Percentiles rank a stretch among this genome's conserved stretches.
Conservation (phyloP, 2,113 vertebrate species). For the Oreochromis niloticus region DNA sequence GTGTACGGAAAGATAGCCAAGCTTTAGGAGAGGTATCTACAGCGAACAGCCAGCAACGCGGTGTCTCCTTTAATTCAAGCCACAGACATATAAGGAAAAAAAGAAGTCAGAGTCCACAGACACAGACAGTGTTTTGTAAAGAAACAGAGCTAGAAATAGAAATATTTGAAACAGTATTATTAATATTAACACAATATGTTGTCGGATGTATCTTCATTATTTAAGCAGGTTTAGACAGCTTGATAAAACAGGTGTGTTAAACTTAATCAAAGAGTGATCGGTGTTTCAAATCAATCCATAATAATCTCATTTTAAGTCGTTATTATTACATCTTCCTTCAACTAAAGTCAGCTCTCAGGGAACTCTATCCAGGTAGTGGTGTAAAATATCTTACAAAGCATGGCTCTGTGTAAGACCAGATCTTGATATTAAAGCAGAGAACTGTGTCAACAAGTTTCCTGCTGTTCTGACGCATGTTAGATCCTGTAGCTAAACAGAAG, state of each 20-base stretch:
- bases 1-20: slow-evolving; percentile 31
- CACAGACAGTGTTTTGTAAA: neutral
- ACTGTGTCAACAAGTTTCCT: neutral
- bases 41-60: slow-evolving; percentile 15
- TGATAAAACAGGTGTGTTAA: neutral
- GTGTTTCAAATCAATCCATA: neutral
- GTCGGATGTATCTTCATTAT: neutral
- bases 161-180: neutral
- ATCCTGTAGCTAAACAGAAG: neutral
- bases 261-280: neutral
- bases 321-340: neutral
- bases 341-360: neutral
- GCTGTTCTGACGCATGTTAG: neutral
- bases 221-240: neutral
- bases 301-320: neutral
- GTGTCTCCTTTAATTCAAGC: slow-evolving; percentile 28
- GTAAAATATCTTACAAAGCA: neutral
- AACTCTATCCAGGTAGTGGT: neutral
- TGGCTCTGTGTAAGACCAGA: neutral
- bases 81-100: neutral
- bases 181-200: neutral
- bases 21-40: slow-evolving; percentile 40
- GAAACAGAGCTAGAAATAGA: neutral
- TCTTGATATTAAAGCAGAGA: neutral
- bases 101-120: neutral